A percentile compares a stretch with the other conserved stretches of the same genome.
phyloP scores from a whole-genome alignment of 2,797 vertebrate species.

The Clarias pachynema region DNA sequence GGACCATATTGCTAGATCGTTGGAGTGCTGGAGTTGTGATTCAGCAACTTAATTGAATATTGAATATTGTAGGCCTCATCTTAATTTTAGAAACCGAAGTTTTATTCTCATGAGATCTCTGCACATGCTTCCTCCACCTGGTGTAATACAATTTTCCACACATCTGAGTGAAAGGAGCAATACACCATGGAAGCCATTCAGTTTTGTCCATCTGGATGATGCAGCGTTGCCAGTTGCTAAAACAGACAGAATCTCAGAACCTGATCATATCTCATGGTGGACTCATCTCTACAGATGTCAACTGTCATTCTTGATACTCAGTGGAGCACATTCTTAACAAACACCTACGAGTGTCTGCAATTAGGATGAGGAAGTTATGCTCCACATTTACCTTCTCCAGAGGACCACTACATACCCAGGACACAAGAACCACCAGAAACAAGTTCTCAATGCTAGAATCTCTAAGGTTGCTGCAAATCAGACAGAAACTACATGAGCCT shows the following conservation, averaged over 20 bases:
- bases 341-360: not conserved
- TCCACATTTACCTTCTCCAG: not conserved
- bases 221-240: not conserved
- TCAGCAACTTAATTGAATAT: too few species aligned
- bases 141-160: not conserved
- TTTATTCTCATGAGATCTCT: not conserved
- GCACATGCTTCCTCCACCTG: not conserved
- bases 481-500: not conserved
- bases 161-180: not conserved
- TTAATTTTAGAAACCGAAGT: not conserved
- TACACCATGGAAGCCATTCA: not conserved
- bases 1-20: not conserved
- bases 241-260: not conserved
- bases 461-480: not conserved
- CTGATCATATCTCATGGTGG: not conserved
- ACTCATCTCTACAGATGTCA: not conserved
- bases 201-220: conserved; percentile 9
- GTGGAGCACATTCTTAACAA: not conserved
- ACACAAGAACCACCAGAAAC: not conserved
- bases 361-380: not conserved
- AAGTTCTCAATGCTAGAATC: not conserved
- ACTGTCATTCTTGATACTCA: not conserved
- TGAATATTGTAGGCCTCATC: not conserved
- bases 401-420: not conserved
- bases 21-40: too few species aligned